Conservation (phyloP, 2,113 vertebrate species). For the Poeciliopsis prolifica region DNA sequence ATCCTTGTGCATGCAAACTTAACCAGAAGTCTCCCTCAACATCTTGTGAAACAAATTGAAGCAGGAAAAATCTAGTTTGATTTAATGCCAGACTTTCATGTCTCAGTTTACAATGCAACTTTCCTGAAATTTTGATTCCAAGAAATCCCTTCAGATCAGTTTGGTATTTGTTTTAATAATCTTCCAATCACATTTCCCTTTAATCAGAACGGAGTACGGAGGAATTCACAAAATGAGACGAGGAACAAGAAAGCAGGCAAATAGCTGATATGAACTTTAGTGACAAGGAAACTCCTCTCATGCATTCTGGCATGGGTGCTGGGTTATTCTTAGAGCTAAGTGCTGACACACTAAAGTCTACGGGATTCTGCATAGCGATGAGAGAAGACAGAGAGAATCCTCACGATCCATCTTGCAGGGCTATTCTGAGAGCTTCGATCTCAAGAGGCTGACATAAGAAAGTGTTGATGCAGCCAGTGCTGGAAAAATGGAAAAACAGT, state of each 20-base stretch:
- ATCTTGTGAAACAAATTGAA: too few species aligned
- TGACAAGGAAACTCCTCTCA: conserved; percentile 30
- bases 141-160: not conserved
- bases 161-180: not conserved
- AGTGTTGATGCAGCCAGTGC: conserved; percentile 2
- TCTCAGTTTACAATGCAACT: not conserved
- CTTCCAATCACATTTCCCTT: not conserved
- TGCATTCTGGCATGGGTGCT: conserved; percentile 31
- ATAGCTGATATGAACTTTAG: not conserved
- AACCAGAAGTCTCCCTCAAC: not conserved
- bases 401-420: conserved; percentile 16
- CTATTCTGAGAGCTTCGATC: conserved; percentile 12
- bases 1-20: not conserved
- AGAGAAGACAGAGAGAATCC: conserved; percentile 14
- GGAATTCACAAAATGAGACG: not conserved
- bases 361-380: conserved; percentile 26
- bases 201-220: not conserved
- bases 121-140: not conserved
- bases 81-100: not conserved
- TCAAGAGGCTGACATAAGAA: conserved; percentile 6
- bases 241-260: not conserved
- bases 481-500: not conserved
- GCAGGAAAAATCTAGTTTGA: too few species aligned
- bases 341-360: conserved; percentile 42
- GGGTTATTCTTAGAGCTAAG: conserved; percentile 38